Evolutionary conservation across 2,113 vertebrate genomes (phyloP), one percentile per base, ranked within the genome.

Genomic region (Cyphomyrus discorhynchus): DNA sequence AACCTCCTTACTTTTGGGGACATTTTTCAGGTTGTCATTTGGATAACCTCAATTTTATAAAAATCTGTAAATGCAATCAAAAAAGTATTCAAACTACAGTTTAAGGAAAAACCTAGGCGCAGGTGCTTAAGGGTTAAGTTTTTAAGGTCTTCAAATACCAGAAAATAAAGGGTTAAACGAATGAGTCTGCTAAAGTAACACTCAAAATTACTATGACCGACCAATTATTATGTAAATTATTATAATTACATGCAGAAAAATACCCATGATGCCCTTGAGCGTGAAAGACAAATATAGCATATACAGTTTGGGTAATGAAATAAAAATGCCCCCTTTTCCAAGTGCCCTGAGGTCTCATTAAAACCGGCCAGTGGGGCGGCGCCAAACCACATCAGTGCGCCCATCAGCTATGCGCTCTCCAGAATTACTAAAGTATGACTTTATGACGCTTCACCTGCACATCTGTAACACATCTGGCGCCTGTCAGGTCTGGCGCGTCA

Each of bases 171-270:
- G 35, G 74, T 80, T 80, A 80, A 80, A 42, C 17, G 31, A 80
- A 80, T 80, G 74, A 80, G 74, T 5, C 15, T 15, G 2, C 27
- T 86, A 31, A 50, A 31, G 45, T 50, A 86, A 49, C 45, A n/a
- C 45, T 50, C 46, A 47, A 24, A 86, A 86, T 86, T 50, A 49
- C n/a, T n/a, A 50, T 49, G 46, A 27, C 19, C 8, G 13, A 50
- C 46, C 62, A 70, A 86, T 86, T 47, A 47, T 9, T 50, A 27
- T 86, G 83, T 27, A 47, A 86, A 27, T 86, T 85, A 85, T 85
- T 49, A 50, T 49, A 86, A 86, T 49, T 86, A 50, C 83, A 86
- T 86, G 42, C n/a, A 86, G 45, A 47, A 50, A 27, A 86, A 86
- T 49, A 27, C 24, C 83, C 47, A 50, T 47, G n/a, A 50, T 50